Conservation (phyloP, 2,888 invertebrate genomes). For the Trachelus stipa region DNA sequence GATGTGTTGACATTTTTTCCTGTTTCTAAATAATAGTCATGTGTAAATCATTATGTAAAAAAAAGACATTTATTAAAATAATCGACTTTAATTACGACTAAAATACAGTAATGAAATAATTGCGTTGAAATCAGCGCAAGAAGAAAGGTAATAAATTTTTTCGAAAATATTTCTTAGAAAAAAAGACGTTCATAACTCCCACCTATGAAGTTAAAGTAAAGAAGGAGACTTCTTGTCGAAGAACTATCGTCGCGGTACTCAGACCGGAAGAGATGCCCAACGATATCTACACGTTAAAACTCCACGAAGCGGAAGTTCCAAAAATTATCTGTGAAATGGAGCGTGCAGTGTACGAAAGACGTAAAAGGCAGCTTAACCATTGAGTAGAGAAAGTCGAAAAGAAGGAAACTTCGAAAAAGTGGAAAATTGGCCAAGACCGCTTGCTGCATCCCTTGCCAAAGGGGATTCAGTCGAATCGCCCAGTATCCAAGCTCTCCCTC, state of each 20-base stretch:
- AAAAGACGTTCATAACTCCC: not conserved
- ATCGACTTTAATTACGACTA: not conserved
- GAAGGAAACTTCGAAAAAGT: not conserved
- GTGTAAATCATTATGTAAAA: not conserved
- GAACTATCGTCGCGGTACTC: not conserved
- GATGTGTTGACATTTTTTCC: conserved; percentile 6
- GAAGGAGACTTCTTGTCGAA: not conserved
- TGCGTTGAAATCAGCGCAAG: not conserved
- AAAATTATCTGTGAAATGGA: not conserved
- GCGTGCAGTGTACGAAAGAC: not conserved
- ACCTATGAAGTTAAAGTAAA: not conserved
- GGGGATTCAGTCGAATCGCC: not conserved
- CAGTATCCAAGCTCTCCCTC: not conserved
- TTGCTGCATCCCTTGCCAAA: not conserved
- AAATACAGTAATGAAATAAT: not conserved
- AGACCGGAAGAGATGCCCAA: not conserved
- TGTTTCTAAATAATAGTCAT: not conserved
- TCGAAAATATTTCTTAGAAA: not conserved
- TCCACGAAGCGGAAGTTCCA: not conserved
- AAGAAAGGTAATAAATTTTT: not conserved
- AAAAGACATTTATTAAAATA: not conserved
- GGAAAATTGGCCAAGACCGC: conserved; percentile 3
- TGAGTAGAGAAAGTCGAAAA: not conserved
- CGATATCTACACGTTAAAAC: not conserved
- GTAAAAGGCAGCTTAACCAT: not conserved